Conservation (phyloP, 2,888 invertebrate genomes). For the Brassicogethes aeneus region DNA sequence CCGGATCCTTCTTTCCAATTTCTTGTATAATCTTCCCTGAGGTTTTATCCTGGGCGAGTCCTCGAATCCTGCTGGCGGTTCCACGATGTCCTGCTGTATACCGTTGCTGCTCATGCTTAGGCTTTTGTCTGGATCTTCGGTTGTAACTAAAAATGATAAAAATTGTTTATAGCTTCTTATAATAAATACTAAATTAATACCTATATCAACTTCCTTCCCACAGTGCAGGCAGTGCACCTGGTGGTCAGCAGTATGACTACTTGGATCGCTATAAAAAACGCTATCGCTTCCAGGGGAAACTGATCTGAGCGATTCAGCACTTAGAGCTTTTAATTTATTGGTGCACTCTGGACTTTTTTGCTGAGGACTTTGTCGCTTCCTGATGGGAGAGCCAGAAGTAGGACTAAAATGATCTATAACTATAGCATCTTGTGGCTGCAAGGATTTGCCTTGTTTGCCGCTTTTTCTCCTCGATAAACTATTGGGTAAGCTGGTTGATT, state of each 20-base stretch:
- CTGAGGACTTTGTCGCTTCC: constrained; percentile 35
- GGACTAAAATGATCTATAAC: constrained; percentile 38
- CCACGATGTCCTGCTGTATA: constrained; percentile 50
- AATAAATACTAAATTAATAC: neutral
- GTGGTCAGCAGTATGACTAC: constrained; percentile 45
- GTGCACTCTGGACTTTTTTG: constrained; percentile 29
- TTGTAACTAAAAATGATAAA: constrained; percentile 25
- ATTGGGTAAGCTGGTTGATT: constrained; percentile 35
- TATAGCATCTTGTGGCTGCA: constrained; percentile 31
- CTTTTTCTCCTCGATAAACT: constrained; percentile 57
- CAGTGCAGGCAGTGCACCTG: constrained; percentile 70
- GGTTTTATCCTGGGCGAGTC: constrained; percentile 57
- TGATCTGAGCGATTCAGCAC: constrained; percentile 80
- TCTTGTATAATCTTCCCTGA: constrained; percentile 61
- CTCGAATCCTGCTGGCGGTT: constrained; percentile 82
- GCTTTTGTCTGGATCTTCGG: constrained; percentile 34
- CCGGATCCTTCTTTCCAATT: constrained; percentile 62
- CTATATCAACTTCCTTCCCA: constrained; percentile 59
- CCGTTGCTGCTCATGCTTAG: constrained; percentile 16
- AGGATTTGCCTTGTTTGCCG: constrained; percentile 40
- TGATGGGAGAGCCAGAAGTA: constrained; percentile 45
- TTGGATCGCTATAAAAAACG: constrained; percentile 80
- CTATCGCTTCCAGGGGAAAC: constrained; percentile 86
- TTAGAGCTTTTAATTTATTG: constrained; percentile 63
- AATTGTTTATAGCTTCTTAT: neutral